Evolutionary conservation across 2,113 vertebrate species (phyloP), one percentile per base, ranked within the genome.

Genomic region (Gobio gobio): DNA sequence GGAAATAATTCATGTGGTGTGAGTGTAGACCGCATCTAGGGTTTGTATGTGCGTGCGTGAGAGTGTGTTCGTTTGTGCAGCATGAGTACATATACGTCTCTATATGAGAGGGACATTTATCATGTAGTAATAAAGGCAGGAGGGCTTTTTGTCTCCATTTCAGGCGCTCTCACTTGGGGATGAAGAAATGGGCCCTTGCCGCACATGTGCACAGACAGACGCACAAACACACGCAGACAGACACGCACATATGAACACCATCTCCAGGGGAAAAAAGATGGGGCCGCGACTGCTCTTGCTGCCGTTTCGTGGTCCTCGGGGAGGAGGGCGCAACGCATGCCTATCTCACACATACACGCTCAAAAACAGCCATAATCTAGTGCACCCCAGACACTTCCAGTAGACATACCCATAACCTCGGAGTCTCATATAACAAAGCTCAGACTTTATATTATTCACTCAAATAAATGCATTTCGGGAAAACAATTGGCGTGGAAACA

Each of bases 91-190:
- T 40, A 36, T 51, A 54, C 9, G 7, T 22, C 26, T 76, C 36
- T 64, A n/a, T 36, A 24, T 40, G 4, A 49, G 5, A 76, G 16
- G 72, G 16, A 40, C 24, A 83, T 61, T 59, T 59, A 58, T 26
- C 36, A 83, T 63, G 73, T 64, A 40, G 59, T 43, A 61, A 76
- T 66, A 49, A 64, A 84, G 24, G 26, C 40, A 66, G 54, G 29
- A 64, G 61, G 18, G 59, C 59, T 85, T 56, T 81, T 78, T 54
- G 83, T 77, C 26, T 85, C 83, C 45, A 85, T 68, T 85, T 78
- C 74, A 56, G 64, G 33, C 12, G 0, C 40, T 43, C 59, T 54
- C 74, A 24, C 59, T 54, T 43, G 20, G 74, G 43, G 59, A 56
- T 58, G 29, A 64, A 58, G 59, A 68, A 61, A 54, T 47, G 29